These are phyloP conservation scores for Melanotaenia parkinsoni DNA, from an alignment of 2,797 vertebrate species.

Conservation along the genomic window DNA sequence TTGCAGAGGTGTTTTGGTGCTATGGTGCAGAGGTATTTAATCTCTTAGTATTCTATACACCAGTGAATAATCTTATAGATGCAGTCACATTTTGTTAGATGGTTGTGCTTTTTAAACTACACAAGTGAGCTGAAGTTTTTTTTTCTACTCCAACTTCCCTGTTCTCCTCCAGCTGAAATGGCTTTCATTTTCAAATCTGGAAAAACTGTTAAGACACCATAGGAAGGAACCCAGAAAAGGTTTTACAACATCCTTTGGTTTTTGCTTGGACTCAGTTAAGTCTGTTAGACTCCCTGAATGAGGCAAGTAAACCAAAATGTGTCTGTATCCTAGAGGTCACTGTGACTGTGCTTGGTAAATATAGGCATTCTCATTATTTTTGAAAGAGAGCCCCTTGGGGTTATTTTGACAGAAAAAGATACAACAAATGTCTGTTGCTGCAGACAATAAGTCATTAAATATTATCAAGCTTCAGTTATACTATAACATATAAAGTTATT, in stretches of 20 bases:
- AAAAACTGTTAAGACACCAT: background rate
- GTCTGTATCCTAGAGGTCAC: background rate
- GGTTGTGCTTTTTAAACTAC: background rate
- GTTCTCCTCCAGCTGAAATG: background rate
- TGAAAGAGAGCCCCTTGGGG: background rate
- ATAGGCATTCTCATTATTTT: background rate
- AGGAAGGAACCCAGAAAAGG: background rate
- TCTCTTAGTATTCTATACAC: background rate
- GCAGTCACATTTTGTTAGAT: background rate
- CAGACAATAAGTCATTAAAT: slow-evolving; percentile 15
- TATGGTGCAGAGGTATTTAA: background rate
- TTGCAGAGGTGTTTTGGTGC: background rate
- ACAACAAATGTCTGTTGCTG: background rate
- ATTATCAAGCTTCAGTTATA: slow-evolving; percentile 9
- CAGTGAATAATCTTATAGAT: background rate
- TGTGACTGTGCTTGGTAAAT: background rate
- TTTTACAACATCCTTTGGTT: background rate
- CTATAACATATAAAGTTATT: slow-evolving; percentile 2
- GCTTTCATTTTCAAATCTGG: background rate
- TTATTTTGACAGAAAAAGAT: background rate
- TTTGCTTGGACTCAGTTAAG: background rate
- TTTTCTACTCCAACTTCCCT: background rate
- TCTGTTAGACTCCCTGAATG: background rate
- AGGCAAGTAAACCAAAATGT: background rate
- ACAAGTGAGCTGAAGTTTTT: background rate